Evolutionary conservation across 2,888 invertebrate genomes (phyloP), one percentile per base, ranked within the genome.

Genomic region (Platycheirus rosarum): DNA sequence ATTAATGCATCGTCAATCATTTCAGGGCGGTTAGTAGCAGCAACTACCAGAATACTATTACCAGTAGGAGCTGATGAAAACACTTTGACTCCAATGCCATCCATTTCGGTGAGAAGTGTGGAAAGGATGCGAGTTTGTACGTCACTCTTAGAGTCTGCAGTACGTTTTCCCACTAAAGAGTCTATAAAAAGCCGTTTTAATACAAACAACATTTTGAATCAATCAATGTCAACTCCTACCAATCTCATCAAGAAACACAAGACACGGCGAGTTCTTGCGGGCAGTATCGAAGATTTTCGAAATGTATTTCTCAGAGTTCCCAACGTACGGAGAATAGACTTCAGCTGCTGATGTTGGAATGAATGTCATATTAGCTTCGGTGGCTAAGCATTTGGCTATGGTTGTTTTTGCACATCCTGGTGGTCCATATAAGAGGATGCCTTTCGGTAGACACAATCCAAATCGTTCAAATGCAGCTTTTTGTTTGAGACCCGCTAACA

Each of bases 371-470:
- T 91, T 89, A 5, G 91, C 89, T 35, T 92, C 91, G 29, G 90
- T 90, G 9, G 93, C 93, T 32, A 93, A 88, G 13, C 93, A 93
- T 85, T 92, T 91, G 2, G 92, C 93, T 55, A 94, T 88, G 4
- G 92, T 92, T 0, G 93, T 94, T 89, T 94, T 93, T n/a, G 93
- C 93, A 88, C 93, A 93, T 1, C 94, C 94, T 0, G 94, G 93
- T 4, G 94, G 93, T 0, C 94, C 94, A 87, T 93, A 93, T 7
- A 94, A 88, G 46, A 94, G 87, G 32, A 94, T 90, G 23, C 93
- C 93, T 87, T 92, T 91, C 0, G 93, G 92, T 68, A 92, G 89
- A 26, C 90, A 90, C 37, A 94, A 88, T 5, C 92, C 93, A 85
- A 94, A 91, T 37, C 92, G 88, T 7, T 88, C 85, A 87, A 93